Conservation (phyloP, 1,140 invertebrate genomes). For the Lordiphosa mommai region DNA sequence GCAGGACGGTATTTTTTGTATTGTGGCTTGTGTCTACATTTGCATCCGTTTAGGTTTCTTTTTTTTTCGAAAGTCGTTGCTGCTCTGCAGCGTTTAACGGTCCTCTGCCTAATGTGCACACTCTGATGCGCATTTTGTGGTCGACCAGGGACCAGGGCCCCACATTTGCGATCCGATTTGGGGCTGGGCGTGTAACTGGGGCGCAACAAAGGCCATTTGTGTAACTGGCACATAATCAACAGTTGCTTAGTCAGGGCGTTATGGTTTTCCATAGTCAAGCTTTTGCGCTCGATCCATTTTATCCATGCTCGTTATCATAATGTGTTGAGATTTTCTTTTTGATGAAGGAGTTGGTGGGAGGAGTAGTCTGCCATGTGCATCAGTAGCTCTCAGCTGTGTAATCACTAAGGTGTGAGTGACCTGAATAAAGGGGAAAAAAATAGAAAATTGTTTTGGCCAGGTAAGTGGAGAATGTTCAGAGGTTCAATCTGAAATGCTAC, state of each 20-base stretch:
- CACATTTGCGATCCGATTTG: slow-evolving; percentile 6
- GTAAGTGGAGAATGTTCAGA: slow-evolving; percentile 22
- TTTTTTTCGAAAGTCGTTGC: slow-evolving; percentile 65
- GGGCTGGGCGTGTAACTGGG: slow-evolving; percentile 67
- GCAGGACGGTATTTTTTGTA: slow-evolving; percentile 6
- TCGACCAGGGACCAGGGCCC: slow-evolving; percentile 3
- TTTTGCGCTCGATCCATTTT: slow-evolving; percentile 18
- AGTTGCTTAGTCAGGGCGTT: slow-evolving; percentile 62
- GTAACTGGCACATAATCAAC: slow-evolving; percentile 73
- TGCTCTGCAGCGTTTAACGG: slow-evolving; percentile 52
- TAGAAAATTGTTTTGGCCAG: slow-evolving; percentile 12
- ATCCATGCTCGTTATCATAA: slow-evolving; percentile 73
- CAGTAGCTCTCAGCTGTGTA: slow-evolving; percentile 26
- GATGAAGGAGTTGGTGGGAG: slow-evolving; percentile 11
- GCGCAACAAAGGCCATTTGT: slow-evolving; percentile 63
- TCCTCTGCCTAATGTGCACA: slow-evolving; percentile 64
- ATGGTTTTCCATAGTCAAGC: slow-evolving; percentile 30
- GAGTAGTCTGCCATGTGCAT: slow-evolving; percentile 17
- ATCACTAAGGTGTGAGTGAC: slow-evolving; percentile 64
- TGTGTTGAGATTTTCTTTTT: slow-evolving; percentile 44
- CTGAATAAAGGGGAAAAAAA: slow-evolving; percentile 29
- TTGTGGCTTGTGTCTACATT: slow-evolving; percentile 69
- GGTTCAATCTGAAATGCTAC: slow-evolving; percentile 11
- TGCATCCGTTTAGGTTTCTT: slow-evolving; percentile 61
- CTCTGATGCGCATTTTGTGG: slow-evolving; percentile 57